phyloP scores from a whole-genome alignment of 2,888 invertebrate species.

The Ochropleura leucogaster region DNA sequence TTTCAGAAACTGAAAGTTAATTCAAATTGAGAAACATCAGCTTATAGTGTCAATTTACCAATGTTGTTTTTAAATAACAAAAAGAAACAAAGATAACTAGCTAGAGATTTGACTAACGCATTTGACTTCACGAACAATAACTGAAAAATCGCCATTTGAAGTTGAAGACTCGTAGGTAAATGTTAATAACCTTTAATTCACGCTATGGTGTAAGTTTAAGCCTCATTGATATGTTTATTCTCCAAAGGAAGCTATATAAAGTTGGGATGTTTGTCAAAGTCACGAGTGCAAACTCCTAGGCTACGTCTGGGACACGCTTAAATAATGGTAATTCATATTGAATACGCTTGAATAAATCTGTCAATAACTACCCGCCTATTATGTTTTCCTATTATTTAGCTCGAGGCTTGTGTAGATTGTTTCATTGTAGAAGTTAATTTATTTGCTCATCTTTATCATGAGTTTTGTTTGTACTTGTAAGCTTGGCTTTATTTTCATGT shows the following conservation, averaged over 20 bases:
- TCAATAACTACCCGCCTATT: constrained; percentile 68
- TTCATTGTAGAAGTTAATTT: constrained; percentile 24
- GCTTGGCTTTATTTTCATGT: background rate
- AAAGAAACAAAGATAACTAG: too few species aligned
- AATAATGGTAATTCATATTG: constrained; percentile 69
- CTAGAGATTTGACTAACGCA: constrained; percentile 6
- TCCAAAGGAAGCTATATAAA: constrained; percentile 57
- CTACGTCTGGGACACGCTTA: constrained; percentile 64
- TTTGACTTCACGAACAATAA: constrained; percentile 25
- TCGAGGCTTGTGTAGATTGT: constrained; percentile 30
- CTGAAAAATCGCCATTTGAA: constrained; percentile 9
- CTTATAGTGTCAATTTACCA: too few species aligned
- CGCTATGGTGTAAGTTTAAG: constrained; percentile 14
- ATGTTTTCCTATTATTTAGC: constrained; percentile 73
- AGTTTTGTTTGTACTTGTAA: background rate
- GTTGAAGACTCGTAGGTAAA: constrained; percentile 6
- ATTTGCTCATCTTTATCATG: constrained; percentile 28
- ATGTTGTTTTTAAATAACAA: too few species aligned
- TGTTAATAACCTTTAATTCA: constrained; percentile 31
- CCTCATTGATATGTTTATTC: constrained; percentile 44
- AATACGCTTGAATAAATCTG: constrained; percentile 69
- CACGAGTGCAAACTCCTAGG: constrained; percentile 72
- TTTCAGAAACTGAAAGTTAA: background rate
- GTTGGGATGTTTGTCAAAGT: constrained; percentile 73
- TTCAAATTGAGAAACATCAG: background rate